Conservation (phyloP, 2,888 invertebrate genomes). For the Cheilosia impressa region DNA sequence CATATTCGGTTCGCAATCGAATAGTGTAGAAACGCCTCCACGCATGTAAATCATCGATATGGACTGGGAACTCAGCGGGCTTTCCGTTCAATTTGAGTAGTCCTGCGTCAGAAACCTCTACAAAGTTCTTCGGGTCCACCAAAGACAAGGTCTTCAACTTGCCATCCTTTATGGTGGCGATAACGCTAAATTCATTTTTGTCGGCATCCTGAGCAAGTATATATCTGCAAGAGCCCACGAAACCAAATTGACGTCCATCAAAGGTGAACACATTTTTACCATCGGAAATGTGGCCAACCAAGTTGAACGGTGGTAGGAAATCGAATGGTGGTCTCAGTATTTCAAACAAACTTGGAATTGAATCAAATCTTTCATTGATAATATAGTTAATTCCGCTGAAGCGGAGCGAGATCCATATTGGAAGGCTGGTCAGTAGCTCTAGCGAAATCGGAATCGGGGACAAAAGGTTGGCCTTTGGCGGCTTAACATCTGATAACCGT, state of each 20-base stretch:
- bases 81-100: constrained; percentile 88
- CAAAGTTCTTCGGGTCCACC: constrained; percentile 87
- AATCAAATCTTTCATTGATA: constrained; percentile 86
- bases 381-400: constrained; percentile 87
- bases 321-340: constrained; percentile 86
- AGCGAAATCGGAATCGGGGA: constrained; percentile 81
- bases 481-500: constrained; percentile 68
- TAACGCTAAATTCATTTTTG: constrained; percentile 93
- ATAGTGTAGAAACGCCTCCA: constrained; percentile 86
- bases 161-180: constrained; percentile 89
- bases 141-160: constrained; percentile 88
- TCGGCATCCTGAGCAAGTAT: constrained; percentile 92
- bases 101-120: constrained; percentile 87
- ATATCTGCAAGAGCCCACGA: constrained; percentile 93
- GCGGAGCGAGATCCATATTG: constrained; percentile 85
- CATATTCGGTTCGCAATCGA: constrained; percentile 86
- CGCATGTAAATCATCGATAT: constrained; percentile 86
- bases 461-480: constrained; percentile 66
- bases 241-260: constrained; percentile 91
- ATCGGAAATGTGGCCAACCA: constrained; percentile 89
- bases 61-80: constrained; percentile 88
- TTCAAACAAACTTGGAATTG: constrained; percentile 80
- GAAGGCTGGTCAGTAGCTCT: constrained; percentile 84
- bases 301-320: constrained; percentile 87
- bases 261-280: constrained; percentile 95